Base-by-base conservation (phyloP, 2,797 vertebrate species). In the Gymnodraco acuticeps region DNA sequence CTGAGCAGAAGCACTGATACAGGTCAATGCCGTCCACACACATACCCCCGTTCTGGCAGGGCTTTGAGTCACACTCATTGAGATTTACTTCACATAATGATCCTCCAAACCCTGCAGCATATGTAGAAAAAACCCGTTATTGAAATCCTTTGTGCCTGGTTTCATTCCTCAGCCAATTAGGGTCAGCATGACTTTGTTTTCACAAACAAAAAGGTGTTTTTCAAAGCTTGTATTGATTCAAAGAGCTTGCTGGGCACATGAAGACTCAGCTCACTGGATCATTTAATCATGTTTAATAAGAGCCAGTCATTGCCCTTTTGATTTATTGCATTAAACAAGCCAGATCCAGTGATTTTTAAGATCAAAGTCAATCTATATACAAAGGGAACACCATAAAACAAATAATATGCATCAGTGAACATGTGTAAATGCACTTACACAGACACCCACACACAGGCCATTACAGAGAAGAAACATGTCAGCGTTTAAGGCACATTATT, bases 241-340 rank as follows among this genome's bases (percentile, higher is more conserved):
- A 83, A 91, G 87, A 81, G 84, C 88, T 93, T 72, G 78, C 74
- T 72, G 87, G 85, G 84, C 81, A 83, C 84, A 85, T 81, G 75
- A 76, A 79, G 90, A 91, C 90, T 90, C 88, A 90, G 92, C 88
- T 92, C 90, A 93, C 84, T 92, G 91, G 91, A 92, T 94, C 89
- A 90, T 94, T 95, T 94, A 93, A 94, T 95, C 91, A 91, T 92
- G 88, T 92, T 93, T 94, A 94, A 94, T 94, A 92, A 92, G 89
- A 88, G 83, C 71, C 84, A 90, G 88, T 90, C 86, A 87, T 93
- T 92, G 92, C 77, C 77, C 73, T 77, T 85, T 87, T 93, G 90
- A 93, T 94, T 90, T 89, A 93, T 92, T 85, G 75, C 88, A 91
- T 89, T 90, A 90, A 90, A 89, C 82, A 84, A 88, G 86, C 77